phyloP scores from a whole-genome alignment of 37 sponge, comb jelly and placozoan genomes.

The Oopsacas minuta region DNA sequence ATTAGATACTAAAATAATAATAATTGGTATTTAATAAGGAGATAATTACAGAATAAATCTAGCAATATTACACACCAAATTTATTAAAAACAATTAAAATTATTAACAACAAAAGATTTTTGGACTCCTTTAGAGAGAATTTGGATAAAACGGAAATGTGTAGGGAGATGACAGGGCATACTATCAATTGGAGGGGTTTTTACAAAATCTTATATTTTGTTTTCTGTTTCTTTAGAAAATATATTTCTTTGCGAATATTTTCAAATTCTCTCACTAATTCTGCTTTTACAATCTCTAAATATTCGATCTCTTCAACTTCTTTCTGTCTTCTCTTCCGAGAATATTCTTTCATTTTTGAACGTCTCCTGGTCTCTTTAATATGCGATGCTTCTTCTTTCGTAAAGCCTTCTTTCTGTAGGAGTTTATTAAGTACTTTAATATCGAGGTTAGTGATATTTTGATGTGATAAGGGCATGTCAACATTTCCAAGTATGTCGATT shows the following conservation, averaged over 20 bases:
- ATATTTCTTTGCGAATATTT: not conserved
- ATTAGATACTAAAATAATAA: no score
- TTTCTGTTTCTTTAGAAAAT: not conserved
- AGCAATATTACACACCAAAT: not conserved
- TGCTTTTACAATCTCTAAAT: not conserved
- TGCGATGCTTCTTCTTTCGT: conserved; percentile 3
- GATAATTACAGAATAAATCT: not conserved
- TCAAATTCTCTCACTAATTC: not conserved
- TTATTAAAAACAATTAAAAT: not conserved
- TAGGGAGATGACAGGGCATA: not conserved
- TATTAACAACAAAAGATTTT: not conserved
- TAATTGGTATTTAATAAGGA: not conserved
- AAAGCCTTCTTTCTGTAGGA: conserved; percentile 1
- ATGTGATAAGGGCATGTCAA: conserved; percentile 7
- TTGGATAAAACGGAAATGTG: not conserved
- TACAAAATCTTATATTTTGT: not conserved
- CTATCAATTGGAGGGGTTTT: not conserved
- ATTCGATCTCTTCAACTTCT: conserved; percentile 1
- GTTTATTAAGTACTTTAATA: not conserved
- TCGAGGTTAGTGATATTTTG: not conserved
- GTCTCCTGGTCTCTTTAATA: conserved; percentile 12
- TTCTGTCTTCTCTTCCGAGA: conserved; percentile 4
- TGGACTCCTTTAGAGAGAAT: not conserved
- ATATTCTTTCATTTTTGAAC: conserved; percentile 18
- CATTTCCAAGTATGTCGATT: not conserved